Evolutionary conservation across 2,113 vertebrate genomes (phyloP).

Genomic region (Oncorhynchus gorbuscha): DNA sequence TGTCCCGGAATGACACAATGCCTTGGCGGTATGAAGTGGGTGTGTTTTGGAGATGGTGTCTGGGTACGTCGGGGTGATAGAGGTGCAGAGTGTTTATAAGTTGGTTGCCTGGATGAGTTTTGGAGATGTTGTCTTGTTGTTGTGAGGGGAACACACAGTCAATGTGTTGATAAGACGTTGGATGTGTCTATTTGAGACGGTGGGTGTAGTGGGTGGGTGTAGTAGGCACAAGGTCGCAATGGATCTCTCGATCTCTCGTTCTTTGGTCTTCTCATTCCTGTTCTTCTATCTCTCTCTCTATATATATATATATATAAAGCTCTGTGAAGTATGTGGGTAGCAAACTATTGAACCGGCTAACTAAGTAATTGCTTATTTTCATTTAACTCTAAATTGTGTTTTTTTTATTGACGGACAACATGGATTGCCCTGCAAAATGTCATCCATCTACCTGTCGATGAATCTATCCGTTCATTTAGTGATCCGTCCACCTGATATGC

Average conservation of each 20-base stretch:
- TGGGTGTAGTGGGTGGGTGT: no score
- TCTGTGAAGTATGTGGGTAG: no score
- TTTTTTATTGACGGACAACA: conserved; percentile 69
- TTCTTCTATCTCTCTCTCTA: conserved; percentile 26
- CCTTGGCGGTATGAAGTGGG: conserved; percentile 20
- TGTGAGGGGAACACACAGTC: background rate
- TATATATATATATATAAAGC: conserved; percentile 1
- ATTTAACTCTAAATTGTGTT: conserved; percentile 70
- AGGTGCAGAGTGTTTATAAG: conserved; percentile 19
- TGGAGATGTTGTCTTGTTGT: background rate
- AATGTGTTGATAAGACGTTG: background rate
- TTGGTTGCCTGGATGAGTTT: conserved; percentile 8
- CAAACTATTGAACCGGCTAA: no score
- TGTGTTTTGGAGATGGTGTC: conserved; percentile 33
- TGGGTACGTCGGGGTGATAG: conserved; percentile 26
- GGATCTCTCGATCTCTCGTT: background rate
- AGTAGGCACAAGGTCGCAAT: no score
- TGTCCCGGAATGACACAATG: conserved; percentile 62
- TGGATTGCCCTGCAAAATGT: conserved; percentile 73
- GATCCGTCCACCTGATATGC: conserved; percentile 71
- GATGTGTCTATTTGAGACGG: background rate
- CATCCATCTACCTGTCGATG: conserved; percentile 81
- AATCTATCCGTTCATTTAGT: conserved; percentile 74
- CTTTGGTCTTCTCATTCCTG: conserved; percentile 19
- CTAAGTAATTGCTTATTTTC: conserved; percentile 38